Conservation (phyloP, 2,888 invertebrate genomes). For the Brassicogethes aeneus region DNA sequence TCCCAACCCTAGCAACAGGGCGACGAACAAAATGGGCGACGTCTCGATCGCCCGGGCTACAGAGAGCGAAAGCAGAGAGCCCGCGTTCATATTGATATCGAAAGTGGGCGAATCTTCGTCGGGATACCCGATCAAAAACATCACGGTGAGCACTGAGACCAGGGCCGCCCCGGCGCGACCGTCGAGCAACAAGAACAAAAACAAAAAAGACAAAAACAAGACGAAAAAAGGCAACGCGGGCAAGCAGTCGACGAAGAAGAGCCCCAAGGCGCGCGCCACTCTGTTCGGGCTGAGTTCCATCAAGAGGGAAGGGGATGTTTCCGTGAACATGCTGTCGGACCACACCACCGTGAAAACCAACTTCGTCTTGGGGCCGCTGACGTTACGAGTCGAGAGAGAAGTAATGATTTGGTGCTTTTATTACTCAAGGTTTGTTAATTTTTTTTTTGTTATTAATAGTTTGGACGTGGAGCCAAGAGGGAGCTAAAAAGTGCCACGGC, state of each 20-base stretch:
- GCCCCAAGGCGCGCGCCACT: constrained; percentile 64
- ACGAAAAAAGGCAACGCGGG: constrained; percentile 31
- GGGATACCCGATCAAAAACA: constrained; percentile 14
- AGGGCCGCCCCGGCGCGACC: constrained; percentile 8
- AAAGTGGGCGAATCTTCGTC: constrained; percentile 27
- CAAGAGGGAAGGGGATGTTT: constrained; percentile 70
- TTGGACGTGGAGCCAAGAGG: constrained; percentile 69
- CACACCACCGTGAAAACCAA: constrained; percentile 77
- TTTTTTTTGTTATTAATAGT: constrained; percentile 47
- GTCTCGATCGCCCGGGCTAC: constrained; percentile 29
- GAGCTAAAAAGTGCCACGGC: constrained; percentile 80
- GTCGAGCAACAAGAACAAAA: constrained; percentile 21
- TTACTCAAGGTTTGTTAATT: too few relatives aligned
- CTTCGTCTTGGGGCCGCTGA: constrained; percentile 71
- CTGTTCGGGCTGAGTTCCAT: constrained; percentile 72
- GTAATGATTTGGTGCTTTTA: too few relatives aligned
- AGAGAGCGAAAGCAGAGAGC: constrained; percentile 31
- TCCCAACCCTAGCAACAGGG: too few relatives aligned
- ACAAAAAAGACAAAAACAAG: constrained; percentile 23
- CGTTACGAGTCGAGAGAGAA: constrained; percentile 70
- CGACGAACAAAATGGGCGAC: constrained; percentile 35
- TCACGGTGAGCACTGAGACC: constrained; percentile 20
- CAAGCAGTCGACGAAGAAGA: constrained; percentile 40
- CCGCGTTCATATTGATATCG: constrained; percentile 35
- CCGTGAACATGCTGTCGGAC: constrained; percentile 67